Evolutionary conservation across 2,113 vertebrate genomes (phyloP), one percentile per base, ranked within the genome.

Genomic region (Platichthys stellatus): DNA sequence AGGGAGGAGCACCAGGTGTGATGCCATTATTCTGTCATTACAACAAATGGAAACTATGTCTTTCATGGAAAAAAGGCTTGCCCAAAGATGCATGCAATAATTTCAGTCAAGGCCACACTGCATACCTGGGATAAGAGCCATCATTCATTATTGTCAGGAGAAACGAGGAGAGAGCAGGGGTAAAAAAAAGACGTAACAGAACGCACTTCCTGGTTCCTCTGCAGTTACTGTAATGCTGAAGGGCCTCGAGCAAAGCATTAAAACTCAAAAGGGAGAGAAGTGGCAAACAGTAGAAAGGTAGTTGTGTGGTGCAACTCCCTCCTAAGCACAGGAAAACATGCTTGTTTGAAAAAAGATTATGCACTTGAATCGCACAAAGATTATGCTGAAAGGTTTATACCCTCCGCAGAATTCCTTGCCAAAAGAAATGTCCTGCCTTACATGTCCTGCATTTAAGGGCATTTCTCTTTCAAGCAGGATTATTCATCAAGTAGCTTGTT

Each of bases 31-130:
- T 92, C 84, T 89, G 65, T 78, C 78, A 89, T 85, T 78, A 82
- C 74, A 49, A 74, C 75, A 77, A 91, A 89, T 92, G 90, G 91
- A 93, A 93, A 94, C 58, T 87, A 90, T 93, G 82, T 71, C 79
- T 73, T 80, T 80, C 5, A 73, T 81, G 86, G 92, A 90, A 92
- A 92, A 91, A 69, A 71, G 82, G 84, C 78, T 88, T 86, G 86
- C 72, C 82, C 70, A 74, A 84, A 86, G 75, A 91, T 53, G 65
- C 66, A 72, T 71, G 68, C 74, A 81, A 80, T 74, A 47, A 76
- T 80, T 61, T 54, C 76, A 81, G 83, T 59, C 64, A 66, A 88
- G 80, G 84, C 64, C 69, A 78, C 38, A 64, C 85, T 66, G 77
- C 87, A 90, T 89, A 88, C 75, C 82, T 88, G 74, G 76, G 73